Evolutionary conservation across 2,113 vertebrate species (phyloP).

Genomic region (Suricata suricatta): DNA sequence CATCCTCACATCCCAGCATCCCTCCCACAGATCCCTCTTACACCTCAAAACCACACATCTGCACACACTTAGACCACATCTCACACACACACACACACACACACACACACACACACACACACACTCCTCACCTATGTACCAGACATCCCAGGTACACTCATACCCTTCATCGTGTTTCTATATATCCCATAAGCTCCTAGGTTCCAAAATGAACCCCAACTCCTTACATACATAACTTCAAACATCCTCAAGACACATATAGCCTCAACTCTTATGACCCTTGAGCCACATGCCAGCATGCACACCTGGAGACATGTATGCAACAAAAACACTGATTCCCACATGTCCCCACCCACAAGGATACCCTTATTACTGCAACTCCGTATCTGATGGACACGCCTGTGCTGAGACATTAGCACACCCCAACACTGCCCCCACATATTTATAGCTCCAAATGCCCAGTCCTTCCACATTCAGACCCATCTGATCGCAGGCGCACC

Average conservation of each 20-base stretch:
- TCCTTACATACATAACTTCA: neutral
- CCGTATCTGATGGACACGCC: neutral
- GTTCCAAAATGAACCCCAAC: neutral
- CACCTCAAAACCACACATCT: neutral
- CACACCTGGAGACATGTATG: neutral
- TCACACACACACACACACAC: neutral
- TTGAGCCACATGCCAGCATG: neutral
- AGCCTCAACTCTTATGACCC: neutral
- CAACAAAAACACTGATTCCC: neutral
- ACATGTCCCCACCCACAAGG: neutral
- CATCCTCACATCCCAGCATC: neutral
- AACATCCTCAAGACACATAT: neutral
- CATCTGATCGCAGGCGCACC: neutral
- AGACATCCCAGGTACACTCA: neutral
- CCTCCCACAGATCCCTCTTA: neutral
- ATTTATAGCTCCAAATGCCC: neutral
- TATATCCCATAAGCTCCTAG: neutral
- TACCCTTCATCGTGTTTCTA: neutral
- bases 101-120: neutral
- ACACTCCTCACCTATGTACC: neutral
- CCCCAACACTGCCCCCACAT: neutral
- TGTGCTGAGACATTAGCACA: neutral
- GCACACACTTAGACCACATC: neutral
- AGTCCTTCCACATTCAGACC: slow-evolving; percentile 17
- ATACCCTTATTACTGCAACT: neutral